Percentiles rank a stretch among this genome's conserved stretches.
These are phyloP conservation scores for Nothobranchius kuhntae DNA, from an alignment of 2,113 vertebrate genomes.

Conservation along the genomic window DNA sequence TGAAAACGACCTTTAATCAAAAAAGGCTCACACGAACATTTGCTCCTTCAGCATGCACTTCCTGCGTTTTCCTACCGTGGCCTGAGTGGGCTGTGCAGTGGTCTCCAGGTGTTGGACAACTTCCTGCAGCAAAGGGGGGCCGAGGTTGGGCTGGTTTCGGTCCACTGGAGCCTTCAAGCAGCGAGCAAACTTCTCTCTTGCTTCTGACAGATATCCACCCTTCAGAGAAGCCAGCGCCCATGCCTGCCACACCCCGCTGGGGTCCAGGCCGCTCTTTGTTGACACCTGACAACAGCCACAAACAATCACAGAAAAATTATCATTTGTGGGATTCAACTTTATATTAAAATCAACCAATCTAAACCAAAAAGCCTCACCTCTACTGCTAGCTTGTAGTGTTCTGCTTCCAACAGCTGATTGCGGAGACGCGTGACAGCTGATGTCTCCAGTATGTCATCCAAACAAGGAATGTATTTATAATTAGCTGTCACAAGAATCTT, in stretches of 20 bases:
- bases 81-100: slow-evolving; percentile 76
- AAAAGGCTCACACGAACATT: too few species aligned
- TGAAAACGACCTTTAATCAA: too few species aligned
- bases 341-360: background rate
- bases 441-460: slow-evolving; percentile 92
- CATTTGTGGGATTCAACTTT: background rate
- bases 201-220: slow-evolving; percentile 85
- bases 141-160: slow-evolving; percentile 87
- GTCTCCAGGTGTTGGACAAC: slow-evolving; percentile 91
- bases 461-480: slow-evolving; percentile 91
- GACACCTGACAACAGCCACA: slow-evolving; percentile 83
- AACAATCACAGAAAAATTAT: background rate
- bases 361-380: slow-evolving; percentile 81
- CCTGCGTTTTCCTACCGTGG: slow-evolving; percentile 71
- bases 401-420: slow-evolving; percentile 92
- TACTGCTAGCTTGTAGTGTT: slow-evolving; percentile 93
- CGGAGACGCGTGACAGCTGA: slow-evolving; percentile 89
- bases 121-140: slow-evolving; percentile 88
- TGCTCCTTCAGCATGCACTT: too few species aligned
- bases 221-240: slow-evolving; percentile 97
- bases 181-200: slow-evolving; percentile 91
- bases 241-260: slow-evolving; percentile 92
- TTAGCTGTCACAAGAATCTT: slow-evolving; percentile 92
- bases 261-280: slow-evolving; percentile 93
- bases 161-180: slow-evolving; percentile 92